Conservation (phyloP, 2,888 invertebrate genomes). For the Mesorhabditis belari region DNA sequence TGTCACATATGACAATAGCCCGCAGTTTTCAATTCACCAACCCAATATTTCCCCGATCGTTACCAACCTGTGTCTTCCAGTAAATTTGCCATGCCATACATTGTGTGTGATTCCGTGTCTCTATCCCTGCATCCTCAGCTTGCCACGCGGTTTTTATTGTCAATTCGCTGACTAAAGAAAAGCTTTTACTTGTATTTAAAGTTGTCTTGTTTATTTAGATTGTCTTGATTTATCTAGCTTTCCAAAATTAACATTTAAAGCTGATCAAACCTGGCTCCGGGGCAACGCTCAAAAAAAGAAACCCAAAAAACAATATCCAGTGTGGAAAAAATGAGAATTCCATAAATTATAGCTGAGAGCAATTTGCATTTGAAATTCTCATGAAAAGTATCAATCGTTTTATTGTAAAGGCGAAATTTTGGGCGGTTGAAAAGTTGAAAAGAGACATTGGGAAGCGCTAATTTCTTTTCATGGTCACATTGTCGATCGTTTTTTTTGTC, state of each 20-base stretch:
- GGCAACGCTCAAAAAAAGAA: not conserved
- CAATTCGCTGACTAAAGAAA: constrained; percentile 4
- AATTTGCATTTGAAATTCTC: too few species aligned
- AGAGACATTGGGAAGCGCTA: too few species aligned
- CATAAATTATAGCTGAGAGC: too few species aligned
- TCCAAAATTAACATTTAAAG: not conserved
- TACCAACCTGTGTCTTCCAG: constrained; percentile 18
- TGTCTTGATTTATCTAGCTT: constrained; percentile 18
- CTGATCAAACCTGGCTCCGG: not conserved
- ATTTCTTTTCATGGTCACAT: too few species aligned
- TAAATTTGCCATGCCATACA: constrained; percentile 31
- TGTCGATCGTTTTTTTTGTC: constrained; percentile 5
- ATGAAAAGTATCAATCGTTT: too few species aligned
- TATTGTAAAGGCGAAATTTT: too few species aligned
- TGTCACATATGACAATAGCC: too few species aligned
- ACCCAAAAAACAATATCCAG: not conserved
- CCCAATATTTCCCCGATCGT: not conserved
- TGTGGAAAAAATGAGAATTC: too few species aligned
- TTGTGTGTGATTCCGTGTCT: constrained; percentile 20
- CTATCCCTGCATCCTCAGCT: constrained; percentile 28
- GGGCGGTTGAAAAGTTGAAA: too few species aligned
- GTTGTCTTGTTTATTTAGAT: constrained; percentile 28
- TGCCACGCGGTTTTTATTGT: constrained; percentile 28
- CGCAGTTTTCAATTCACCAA: too few species aligned
- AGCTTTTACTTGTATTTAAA: constrained; percentile 20